Base-by-base conservation (phyloP, 2,888 invertebrate species). In the Melieria crassipennis region DNA sequence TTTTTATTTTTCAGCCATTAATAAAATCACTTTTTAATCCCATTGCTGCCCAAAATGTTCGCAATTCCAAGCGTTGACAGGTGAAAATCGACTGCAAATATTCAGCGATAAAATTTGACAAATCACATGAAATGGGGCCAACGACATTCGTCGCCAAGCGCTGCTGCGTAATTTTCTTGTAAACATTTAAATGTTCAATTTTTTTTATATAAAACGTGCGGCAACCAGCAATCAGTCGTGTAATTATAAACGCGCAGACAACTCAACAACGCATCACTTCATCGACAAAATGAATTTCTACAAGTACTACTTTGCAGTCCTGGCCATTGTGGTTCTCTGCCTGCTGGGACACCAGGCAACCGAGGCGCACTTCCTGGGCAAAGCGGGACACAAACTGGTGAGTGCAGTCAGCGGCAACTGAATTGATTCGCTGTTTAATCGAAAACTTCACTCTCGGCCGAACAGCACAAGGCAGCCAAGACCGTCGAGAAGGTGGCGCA, bases 301-400 rank as follows among this genome's bases (percentile, higher is more conserved):
- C 16, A 75, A 74, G 52, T 52, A 60, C 65, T 74, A 74, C 58
- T 76, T 77, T 42, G 69, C 66, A 10, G 70, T 77, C n/a, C 66
- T 77, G 56, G 74, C 76, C 10, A n/a, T 77, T 50, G 65, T 76
- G 66, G 69, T 75, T 5, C 66, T 76, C 57, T 77, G 75, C 72
- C 69, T 76, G 55, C 70, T 76, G 63, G 74, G 74, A n/a, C 74
- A 74, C 30, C 75, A 76, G 47, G 68, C 70, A 13, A 52, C 70
- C 3, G 76, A 76, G 66, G 74, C 76, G n/a, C 75, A 73, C 69
- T 73, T 72, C 62, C 70, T 75, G 30, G 73, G 73, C 13, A 69
- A 71, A 58, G 6, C 76, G 43, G 73, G 75, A 5, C 77, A 75
- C 52, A 63, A 71, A 71, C 42, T 76, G 68, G 77, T 77, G 63